Conservation (phyloP, 30 jellyfish, hydroid and myxozoan genomes). For the Hydractinia echinata region DNA sequence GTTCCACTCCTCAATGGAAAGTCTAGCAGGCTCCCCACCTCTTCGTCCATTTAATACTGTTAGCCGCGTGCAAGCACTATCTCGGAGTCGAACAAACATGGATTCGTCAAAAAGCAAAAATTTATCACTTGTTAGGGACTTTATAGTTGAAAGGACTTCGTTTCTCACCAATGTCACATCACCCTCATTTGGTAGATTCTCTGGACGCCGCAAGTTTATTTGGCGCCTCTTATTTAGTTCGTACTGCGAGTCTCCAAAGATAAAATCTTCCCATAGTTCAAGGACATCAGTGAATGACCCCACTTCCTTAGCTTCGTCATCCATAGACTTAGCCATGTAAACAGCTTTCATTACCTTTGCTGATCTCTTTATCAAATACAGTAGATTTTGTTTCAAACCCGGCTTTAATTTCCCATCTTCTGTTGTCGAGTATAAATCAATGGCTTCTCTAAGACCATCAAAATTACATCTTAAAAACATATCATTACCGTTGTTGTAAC, state of each 20-base stretch:
- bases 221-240: conserved; percentile 19
- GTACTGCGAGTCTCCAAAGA: conserved; percentile 25
- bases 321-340: not conserved
- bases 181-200: conserved; percentile 18
- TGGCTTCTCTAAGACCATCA: conserved; percentile 7
- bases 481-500: conserved; percentile 3
- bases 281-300: conserved; percentile 18
- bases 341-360: conserved; percentile 19
- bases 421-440: conserved; percentile 9
- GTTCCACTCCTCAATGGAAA: conserved; percentile 15
- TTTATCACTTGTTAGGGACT: not conserved
- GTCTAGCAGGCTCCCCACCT: conserved; percentile 36
- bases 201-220: conserved; percentile 17
- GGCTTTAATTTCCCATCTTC: conserved; percentile 7
- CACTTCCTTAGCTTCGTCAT: conserved; percentile 15
- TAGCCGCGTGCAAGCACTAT: conserved; percentile 17
- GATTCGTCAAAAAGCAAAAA: conserved; percentile 21
- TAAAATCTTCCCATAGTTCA: conserved; percentile 19
- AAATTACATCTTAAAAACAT: conserved; percentile 10
- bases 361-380: conserved; percentile 19
- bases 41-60: conserved; percentile 31
- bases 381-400: conserved; percentile 24
- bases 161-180: conserved; percentile 10
- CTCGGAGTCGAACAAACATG: conserved; percentile 24
- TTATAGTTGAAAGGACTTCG: not conserved